Conservation (phyloP, 2,797 vertebrate genomes). For the Delichon dasypus region DNA sequence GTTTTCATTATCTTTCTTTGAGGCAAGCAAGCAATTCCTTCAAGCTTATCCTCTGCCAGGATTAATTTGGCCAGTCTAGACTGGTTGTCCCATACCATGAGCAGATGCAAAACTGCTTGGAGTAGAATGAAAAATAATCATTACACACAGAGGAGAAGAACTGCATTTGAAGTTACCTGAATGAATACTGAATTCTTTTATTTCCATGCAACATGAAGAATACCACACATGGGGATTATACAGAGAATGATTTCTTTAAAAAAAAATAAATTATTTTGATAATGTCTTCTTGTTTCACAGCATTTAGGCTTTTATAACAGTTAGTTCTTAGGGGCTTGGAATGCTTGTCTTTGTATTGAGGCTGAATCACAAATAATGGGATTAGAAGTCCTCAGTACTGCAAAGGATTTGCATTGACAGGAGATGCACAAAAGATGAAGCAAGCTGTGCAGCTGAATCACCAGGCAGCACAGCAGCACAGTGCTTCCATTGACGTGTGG, state of each 20-base stretch:
- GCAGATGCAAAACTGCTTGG: neutral
- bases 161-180: neutral
- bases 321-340: neutral
- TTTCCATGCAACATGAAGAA: neutral
- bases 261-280: neutral
- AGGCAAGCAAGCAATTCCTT: neutral
- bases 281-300: neutral
- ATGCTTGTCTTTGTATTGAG: neutral
- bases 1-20: neutral
- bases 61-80: neutral
- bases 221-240: neutral
- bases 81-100: neutral
- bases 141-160: neutral
- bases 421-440: neutral
- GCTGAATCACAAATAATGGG: neutral
- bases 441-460: neutral
- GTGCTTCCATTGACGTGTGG: accelerated
- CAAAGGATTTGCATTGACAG: neutral
- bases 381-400: neutral
- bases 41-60: neutral
- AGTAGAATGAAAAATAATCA: neutral
- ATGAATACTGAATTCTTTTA: neutral
- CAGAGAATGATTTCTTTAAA: neutral
- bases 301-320: neutral
- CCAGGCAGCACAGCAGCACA: neutral